These are phyloP conservation scores for Chaetoderma sp. DNA, from an alignment of 2,888 invertebrate species.

Conservation along the genomic window DNA sequence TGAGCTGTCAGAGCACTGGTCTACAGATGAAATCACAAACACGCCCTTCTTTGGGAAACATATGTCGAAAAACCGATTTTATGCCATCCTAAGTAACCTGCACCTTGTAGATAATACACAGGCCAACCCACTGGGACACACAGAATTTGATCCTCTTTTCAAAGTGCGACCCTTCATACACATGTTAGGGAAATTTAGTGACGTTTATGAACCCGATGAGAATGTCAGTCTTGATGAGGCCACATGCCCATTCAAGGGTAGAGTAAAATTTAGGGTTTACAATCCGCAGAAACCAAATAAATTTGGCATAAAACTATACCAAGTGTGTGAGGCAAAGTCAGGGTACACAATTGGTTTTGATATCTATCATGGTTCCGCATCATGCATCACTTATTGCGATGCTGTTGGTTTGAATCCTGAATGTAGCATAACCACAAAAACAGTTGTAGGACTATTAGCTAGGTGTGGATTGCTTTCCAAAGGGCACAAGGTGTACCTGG, in stretches of 20 bases:
- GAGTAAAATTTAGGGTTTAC: conserved; percentile 30
- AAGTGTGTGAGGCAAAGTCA: conserved; percentile 29
- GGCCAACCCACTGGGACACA: conserved; percentile 9
- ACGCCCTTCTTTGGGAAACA: conserved; percentile 18
- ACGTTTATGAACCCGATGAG: conserved; percentile 18
- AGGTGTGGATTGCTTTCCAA: conserved; percentile 20
- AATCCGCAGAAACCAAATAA: conserved; percentile 37
- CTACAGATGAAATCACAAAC: not conserved
- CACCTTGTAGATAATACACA: conserved; percentile 26
- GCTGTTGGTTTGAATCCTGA: conserved; percentile 25
- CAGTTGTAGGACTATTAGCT: conserved; percentile 12
- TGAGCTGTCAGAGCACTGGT: conserved; percentile 24
- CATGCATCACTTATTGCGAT: conserved; percentile 32
- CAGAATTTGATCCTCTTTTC: conserved; percentile 25
- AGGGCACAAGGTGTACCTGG: conserved; percentile 16
- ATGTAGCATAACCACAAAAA: conserved; percentile 2
- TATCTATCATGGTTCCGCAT: conserved; percentile 28
- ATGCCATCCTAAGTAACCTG: conserved; percentile 21
- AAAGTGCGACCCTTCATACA: conserved; percentile 31
- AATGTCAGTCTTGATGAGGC: conserved; percentile 35
- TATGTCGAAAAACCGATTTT: conserved; percentile 27
- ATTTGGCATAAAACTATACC: conserved; percentile 35
- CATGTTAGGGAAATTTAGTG: conserved; percentile 7
- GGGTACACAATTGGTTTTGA: conserved; percentile 27
- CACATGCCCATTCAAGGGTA: conserved; percentile 34